Evolutionary conservation across 2,888 invertebrate species (phyloP), one percentile per base, ranked within the genome.

Genomic region (Chalcosyrphus nemorum): DNA sequence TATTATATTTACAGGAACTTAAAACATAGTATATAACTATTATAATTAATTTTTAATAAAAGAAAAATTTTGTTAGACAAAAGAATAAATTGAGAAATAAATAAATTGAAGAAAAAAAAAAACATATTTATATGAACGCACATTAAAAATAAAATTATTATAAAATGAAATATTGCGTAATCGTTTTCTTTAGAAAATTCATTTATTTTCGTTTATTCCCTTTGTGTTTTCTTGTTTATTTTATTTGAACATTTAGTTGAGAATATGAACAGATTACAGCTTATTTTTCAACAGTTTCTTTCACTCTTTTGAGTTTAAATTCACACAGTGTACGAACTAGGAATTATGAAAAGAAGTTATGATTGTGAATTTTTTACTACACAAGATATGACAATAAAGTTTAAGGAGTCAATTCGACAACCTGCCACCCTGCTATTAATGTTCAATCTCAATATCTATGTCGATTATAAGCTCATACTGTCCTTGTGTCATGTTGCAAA

Each of bases 1-100:
- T 59, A 81, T 75, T 81, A 81, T 81, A 81, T 81, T 81, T 81
- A 81, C 75, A 81, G 81, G 81, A 81, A 81, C 66, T 63, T 75
- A 32, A 68, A 80, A 56, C 68, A 75, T 75, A 74, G 75, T 45
- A 63, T 75, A 75, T 50, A 72, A 56, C 32, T 70, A 77, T 61
- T 61, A 72, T 70, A 56, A 81, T 68, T 68, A 81, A 75, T 63
- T 75, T 81, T 81, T n/a, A n/a, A n/a, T n/a, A n/a, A n/a, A 70
- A 41, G 50, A 81, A 56, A 68, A 75, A 63, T 75, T 82, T 72
- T 72, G 78, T 82, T 82, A 72, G 66, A 78, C 65, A 70, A 80
- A 66, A 71, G 11, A 57, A 65, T 65, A 66, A 59, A 81, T 68
- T 81, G 63, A 45, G 9, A 47, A 71, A 54, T 38, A 65, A 59